phyloP scores from a whole-genome alignment of 2,797 vertebrate genomes.

The Scomberomorus guttatus region DNA sequence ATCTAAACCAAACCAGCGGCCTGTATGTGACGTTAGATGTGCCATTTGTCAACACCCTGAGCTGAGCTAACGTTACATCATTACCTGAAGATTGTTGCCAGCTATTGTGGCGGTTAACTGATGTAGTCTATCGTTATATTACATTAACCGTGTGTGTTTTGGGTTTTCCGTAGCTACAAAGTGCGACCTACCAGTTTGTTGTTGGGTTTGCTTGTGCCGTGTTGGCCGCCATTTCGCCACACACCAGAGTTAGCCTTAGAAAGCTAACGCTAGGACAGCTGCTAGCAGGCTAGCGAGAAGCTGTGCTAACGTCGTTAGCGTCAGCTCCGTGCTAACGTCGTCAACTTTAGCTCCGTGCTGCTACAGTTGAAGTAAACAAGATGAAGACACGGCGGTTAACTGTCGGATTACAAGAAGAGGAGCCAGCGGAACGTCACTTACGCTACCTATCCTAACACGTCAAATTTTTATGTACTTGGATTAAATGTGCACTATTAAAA shows the following conservation, averaged over 20 bases:
- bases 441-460: background rate
- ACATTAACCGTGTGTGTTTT: background rate
- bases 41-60: conserved; percentile 25
- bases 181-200: conserved; percentile 81
- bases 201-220: conserved; percentile 78
- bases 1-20: conserved; percentile 10
- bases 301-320: conserved; percentile 57
- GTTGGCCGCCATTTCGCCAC: conserved; percentile 88
- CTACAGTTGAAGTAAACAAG: conserved; percentile 66
- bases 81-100: rapidly evolving
- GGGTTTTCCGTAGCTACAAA: rapidly evolving
- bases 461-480: background rate
- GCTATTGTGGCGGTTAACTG: rapidly evolving
- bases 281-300: conserved; percentile 48
- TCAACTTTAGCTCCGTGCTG: conserved; percentile 51
- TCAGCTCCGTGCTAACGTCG: conserved; percentile 40
- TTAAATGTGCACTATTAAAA: background rate
- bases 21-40: background rate
- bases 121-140: rapidly evolving
- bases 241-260: conserved; percentile 15
- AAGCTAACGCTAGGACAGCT: conserved; percentile 54
- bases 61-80: background rate
- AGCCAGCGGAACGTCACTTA: background rate
- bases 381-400: conserved; percentile 13
- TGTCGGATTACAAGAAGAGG: background rate